These are phyloP conservation scores for Panonychus citri DNA, from an alignment of 1,140 invertebrate species.

Conservation along the genomic window DNA sequence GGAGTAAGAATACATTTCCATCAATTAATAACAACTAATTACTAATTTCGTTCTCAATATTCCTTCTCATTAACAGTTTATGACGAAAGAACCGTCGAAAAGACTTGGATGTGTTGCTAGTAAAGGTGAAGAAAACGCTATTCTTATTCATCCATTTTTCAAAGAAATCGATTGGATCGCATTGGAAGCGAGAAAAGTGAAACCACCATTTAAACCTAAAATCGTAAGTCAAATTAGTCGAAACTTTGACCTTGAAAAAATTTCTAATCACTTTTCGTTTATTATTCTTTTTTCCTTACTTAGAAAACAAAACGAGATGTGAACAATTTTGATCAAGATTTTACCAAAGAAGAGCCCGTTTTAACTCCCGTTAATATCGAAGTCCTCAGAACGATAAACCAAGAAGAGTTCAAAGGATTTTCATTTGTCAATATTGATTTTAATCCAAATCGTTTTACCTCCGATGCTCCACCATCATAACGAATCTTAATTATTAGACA, in stretches of 20 bases:
- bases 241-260: too few species aligned
- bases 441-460: constrained; percentile 39
- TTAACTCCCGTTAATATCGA: constrained; percentile 78
- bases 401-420: constrained; percentile 91
- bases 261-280: constrained; percentile 2
- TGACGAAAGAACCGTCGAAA: constrained; percentile 89
- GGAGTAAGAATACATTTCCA: constrained; percentile 30
- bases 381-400: constrained; percentile 76
- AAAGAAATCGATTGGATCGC: constrained; percentile 86
- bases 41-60: not conserved
- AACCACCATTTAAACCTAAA: constrained; percentile 92
- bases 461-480: constrained; percentile 13
- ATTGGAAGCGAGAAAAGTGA: constrained; percentile 64
- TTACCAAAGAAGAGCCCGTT: constrained; percentile 90
- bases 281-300: constrained; percentile 13
- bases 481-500: not conserved
- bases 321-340: constrained; percentile 96
- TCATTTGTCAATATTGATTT: constrained; percentile 87
- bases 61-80: constrained; percentile 40
- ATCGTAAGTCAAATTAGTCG: constrained; percentile 53
- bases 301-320: constrained; percentile 93
- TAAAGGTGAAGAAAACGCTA: constrained; percentile 57
- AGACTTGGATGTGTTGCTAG: constrained; percentile 63
- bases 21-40: not conserved
- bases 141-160: constrained; percentile 83